Evolutionary conservation across 2,113 vertebrate species (phyloP).

Genomic region (Microcebus ravelobensis): DNA sequence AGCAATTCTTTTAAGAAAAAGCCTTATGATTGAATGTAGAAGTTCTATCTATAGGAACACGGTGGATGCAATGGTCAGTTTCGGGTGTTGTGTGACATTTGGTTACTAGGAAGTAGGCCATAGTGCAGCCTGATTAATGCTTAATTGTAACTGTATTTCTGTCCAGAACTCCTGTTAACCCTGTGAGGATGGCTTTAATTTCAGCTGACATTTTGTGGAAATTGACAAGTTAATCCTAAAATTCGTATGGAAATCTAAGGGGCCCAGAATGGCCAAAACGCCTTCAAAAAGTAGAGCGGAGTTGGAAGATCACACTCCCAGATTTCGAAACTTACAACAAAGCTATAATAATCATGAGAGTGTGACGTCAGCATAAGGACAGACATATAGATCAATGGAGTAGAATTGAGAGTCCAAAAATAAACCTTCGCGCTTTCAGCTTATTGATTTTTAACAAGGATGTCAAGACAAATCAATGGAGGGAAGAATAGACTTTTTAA

Average conservation of each 20-base stretch:
- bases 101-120: too few species aligned
- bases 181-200: too few species aligned
- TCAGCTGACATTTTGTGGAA: background rate
- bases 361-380: rapidly evolving
- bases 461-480: background rate
- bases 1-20: too few species aligned
- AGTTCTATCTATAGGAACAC: too few species aligned
- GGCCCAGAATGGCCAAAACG: background rate
- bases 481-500: background rate
- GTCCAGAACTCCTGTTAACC: too few species aligned
- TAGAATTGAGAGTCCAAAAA: background rate
- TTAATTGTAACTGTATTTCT: too few species aligned
- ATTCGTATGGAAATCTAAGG: background rate
- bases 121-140: too few species aligned
- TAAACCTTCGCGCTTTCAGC: background rate
- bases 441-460: background rate
- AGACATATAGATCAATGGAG: background rate
- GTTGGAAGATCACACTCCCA: background rate
- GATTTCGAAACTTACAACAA: background rate
- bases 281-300: background rate
- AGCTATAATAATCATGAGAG: too few species aligned
- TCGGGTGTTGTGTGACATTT: too few species aligned
- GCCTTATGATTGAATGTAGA: too few species aligned
- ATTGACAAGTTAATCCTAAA: background rate
- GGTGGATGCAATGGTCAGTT: too few species aligned